Evolutionary conservation across 2,888 invertebrate species (phyloP).

Genomic region (Mesorhabditis spiculigera): DNA sequence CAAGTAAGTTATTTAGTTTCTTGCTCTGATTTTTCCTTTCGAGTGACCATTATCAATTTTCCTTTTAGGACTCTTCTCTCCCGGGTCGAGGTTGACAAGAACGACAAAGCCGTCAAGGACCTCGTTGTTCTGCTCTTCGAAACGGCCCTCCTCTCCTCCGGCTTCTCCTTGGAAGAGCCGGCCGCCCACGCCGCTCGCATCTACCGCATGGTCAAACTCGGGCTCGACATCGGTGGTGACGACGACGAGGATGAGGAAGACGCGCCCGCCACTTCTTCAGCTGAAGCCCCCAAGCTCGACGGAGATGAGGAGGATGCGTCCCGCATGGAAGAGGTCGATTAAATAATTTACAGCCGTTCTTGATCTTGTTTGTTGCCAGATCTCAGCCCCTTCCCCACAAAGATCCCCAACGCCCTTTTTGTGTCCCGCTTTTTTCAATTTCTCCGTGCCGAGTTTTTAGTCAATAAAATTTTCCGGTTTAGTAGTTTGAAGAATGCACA

Average conservation of each 20-base stretch:
- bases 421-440: too few species aligned
- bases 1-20: too few species aligned
- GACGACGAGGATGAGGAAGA: slow-evolving; percentile 72
- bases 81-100: slow-evolving; percentile 92
- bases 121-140: slow-evolving; percentile 90
- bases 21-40: too few species aligned
- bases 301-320: slow-evolving; percentile 88
- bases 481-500: too few species aligned
- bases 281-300: slow-evolving; percentile 72
- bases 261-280: slow-evolving; percentile 27
- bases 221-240: slow-evolving; percentile 75
- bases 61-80: slow-evolving; percentile 52
- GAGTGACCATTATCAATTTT: not conserved
- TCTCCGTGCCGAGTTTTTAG: too few species aligned
- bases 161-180: slow-evolving; percentile 92
- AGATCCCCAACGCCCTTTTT: too few species aligned
- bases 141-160: slow-evolving; percentile 90
- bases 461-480: too few species aligned
- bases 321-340: slow-evolving; percentile 99
- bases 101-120: slow-evolving; percentile 94
- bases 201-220: slow-evolving; percentile 67
- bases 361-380: not conserved
- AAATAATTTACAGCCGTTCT: slow-evolving; percentile 61
- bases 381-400: too few species aligned
- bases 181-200: slow-evolving; percentile 82